Percentiles rank a stretch among this genome's conserved stretches.
Evolutionary conservation across 2,113 vertebrate genomes (phyloP).

Genomic region (Alosa alosa): DNA sequence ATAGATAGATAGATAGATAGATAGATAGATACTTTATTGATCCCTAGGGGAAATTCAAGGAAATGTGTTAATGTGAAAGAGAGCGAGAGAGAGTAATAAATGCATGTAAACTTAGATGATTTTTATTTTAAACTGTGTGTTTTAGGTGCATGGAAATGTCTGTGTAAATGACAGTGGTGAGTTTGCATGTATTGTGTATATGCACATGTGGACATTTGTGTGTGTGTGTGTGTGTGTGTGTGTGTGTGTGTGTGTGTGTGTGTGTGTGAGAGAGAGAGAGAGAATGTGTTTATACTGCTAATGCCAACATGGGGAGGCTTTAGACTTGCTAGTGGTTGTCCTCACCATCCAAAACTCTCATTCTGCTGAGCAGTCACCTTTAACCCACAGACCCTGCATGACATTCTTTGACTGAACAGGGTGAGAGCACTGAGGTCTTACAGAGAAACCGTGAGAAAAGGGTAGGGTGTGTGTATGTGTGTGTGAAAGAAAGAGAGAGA

Average conservation of each 20-base stretch:
- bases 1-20: too few relatives aligned
- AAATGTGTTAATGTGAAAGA: not conserved
- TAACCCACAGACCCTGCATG: not conserved
- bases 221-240: not conserved
- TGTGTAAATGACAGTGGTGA: not conserved
- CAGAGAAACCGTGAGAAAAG: slow-evolving; percentile 9
- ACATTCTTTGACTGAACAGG: not conserved
- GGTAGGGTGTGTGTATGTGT: not conserved
- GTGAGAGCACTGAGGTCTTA: not conserved
- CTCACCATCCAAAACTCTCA: not conserved
- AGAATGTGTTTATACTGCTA: too few relatives aligned
- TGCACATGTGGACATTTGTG: not conserved
- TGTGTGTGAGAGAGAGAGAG: not conserved
- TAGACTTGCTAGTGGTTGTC: not conserved
- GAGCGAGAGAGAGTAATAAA: not conserved
- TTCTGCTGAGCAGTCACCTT: not conserved
- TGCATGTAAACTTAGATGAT: not conserved
- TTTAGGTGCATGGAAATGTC: not conserved
- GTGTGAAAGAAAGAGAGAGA: not conserved
- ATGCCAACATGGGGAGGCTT: too few relatives aligned
- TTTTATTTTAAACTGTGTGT: not conserved
- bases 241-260: not conserved
- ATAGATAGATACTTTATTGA: too few relatives aligned
- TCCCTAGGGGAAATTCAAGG: too few relatives aligned
- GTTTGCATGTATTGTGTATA: not conserved